A percentile compares a stretch with the other conserved stretches of the same genome.
Evolutionary conservation across 2,113 vertebrate genomes (phyloP).

Genomic region (Mormyrus lacerda): DNA sequence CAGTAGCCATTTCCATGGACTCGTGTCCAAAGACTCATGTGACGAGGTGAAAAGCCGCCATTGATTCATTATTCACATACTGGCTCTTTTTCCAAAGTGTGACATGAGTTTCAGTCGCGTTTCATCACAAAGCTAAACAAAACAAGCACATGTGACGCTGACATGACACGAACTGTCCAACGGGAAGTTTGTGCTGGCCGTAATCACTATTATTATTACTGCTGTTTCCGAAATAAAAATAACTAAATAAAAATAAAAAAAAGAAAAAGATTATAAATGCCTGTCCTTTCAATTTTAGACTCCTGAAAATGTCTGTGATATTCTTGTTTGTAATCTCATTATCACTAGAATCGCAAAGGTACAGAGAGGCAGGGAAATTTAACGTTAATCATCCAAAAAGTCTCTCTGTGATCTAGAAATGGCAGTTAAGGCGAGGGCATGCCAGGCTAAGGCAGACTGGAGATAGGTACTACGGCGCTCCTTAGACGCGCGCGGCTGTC

Average conservation of each 20-base stretch:
- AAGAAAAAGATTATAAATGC: neutral
- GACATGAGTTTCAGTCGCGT: neutral
- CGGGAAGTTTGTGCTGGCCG: neutral
- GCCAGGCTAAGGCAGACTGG: neutral
- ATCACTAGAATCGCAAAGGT: neutral
- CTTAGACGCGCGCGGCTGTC: neutral
- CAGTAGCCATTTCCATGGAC: too few relatives aligned
- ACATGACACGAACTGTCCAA: neutral
- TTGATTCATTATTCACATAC: neutral
- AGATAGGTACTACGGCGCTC: neutral
- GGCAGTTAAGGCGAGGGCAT: neutral
- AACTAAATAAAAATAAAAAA: too few relatives aligned
- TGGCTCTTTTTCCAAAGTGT: neutral
- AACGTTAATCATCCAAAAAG: slow-evolving; percentile 8
- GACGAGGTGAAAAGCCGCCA: neutral
- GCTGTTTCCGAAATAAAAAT: neutral
- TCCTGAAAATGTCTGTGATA: neutral
- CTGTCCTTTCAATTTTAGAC: neutral
- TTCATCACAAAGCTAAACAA: neutral
- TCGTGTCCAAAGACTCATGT: neutral
- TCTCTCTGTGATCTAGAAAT: slow-evolving; percentile 15
- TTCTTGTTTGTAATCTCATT: too few relatives aligned
- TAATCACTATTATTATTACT: neutral
- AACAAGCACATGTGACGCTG: neutral
- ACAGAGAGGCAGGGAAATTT: neutral